Conservation (phyloP, 2,113 vertebrate species). For the Cinclus cinclus region DNA sequence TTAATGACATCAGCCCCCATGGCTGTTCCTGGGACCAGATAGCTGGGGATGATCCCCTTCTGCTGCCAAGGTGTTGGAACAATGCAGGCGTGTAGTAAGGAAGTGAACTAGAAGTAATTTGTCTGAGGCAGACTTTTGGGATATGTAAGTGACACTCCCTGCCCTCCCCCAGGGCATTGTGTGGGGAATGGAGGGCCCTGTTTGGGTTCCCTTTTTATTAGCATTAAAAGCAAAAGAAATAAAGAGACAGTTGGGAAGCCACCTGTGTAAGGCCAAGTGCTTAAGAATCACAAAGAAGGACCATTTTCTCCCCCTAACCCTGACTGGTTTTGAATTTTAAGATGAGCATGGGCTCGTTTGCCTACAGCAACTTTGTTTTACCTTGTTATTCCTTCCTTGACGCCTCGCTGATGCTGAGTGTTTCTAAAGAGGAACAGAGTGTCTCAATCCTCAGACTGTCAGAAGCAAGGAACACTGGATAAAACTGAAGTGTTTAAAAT, state of each 20-base stretch:
- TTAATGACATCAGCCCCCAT: neutral
- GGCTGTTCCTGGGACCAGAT: slow-evolving; percentile 41
- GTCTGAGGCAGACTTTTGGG: slow-evolving; percentile 66
- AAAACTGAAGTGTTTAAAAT: neutral
- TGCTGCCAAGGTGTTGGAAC: slow-evolving; percentile 70
- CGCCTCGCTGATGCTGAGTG: neutral
- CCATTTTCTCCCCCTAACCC: neutral
- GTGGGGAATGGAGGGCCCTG: slow-evolving; percentile 14
- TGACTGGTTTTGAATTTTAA: neutral
- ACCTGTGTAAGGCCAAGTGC: slow-evolving; percentile 2
- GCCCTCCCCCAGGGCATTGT: slow-evolving; percentile 61
- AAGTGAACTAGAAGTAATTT: slow-evolving; percentile 79
- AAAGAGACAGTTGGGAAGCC: slow-evolving; percentile 61
- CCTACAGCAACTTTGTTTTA: neutral
- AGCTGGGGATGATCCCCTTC: slow-evolving; percentile 48
- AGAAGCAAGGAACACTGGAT: neutral
- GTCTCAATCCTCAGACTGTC: neutral
- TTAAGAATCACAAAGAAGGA: slow-evolving; percentile 25
- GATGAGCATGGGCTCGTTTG: neutral
- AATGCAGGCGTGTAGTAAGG: slow-evolving; percentile 72
- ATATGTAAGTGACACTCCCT: slow-evolving; percentile 37
- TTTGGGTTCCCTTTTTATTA: slow-evolving; percentile 55
- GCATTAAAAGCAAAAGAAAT: slow-evolving; percentile 49
- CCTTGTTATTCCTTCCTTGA: neutral
- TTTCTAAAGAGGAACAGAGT: neutral